Conservation (phyloP, 2,888 invertebrate species). For the Dermolepida albohirtum region DNA sequence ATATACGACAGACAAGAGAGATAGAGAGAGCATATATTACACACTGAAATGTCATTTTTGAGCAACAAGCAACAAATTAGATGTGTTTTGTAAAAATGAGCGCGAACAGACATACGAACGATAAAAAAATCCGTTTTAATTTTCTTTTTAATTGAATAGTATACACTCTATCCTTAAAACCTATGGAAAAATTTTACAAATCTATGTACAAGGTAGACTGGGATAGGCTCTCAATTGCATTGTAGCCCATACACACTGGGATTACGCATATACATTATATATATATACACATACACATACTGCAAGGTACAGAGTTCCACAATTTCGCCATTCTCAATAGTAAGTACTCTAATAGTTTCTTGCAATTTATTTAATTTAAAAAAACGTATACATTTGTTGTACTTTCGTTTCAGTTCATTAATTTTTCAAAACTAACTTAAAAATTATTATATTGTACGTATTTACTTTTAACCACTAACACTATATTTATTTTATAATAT, state of each 20-base stretch:
- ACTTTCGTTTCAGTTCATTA: slow-evolving; percentile 61
- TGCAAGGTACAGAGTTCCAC: slow-evolving; percentile 64
- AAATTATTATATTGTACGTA: slow-evolving; percentile 38
- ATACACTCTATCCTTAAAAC: slow-evolving; percentile 65
- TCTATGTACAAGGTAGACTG: slow-evolving; percentile 56
- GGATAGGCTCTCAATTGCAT: slow-evolving; percentile 46
- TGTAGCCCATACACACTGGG: slow-evolving; percentile 62
- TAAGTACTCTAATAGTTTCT: slow-evolving; percentile 38
- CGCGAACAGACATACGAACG: slow-evolving; percentile 48
- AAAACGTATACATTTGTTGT: slow-evolving; percentile 64
- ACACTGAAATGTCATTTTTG: slow-evolving; percentile 63
- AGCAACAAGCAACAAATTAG: slow-evolving; percentile 66
- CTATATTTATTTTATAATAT: slow-evolving; percentile 53
- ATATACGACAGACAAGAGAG: slow-evolving; percentile 62
- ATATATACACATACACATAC: slow-evolving; percentile 39
- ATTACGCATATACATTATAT: slow-evolving; percentile 28
- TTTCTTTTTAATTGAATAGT: slow-evolving; percentile 57
- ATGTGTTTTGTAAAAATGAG: slow-evolving; percentile 60
- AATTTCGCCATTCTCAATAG: slow-evolving; percentile 39
- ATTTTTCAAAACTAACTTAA: slow-evolving; percentile 46
- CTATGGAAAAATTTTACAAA: slow-evolving; percentile 64
- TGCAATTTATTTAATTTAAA: slow-evolving; percentile 42
- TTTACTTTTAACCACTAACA: slow-evolving; percentile 45
- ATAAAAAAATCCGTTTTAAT: slow-evolving; percentile 41
- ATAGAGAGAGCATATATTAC: slow-evolving; percentile 59